Evolutionary conservation across 2,797 vertebrate genomes (phyloP), one percentile per base, ranked within the genome.

Genomic region (Microctenopoma lineatum): DNA sequence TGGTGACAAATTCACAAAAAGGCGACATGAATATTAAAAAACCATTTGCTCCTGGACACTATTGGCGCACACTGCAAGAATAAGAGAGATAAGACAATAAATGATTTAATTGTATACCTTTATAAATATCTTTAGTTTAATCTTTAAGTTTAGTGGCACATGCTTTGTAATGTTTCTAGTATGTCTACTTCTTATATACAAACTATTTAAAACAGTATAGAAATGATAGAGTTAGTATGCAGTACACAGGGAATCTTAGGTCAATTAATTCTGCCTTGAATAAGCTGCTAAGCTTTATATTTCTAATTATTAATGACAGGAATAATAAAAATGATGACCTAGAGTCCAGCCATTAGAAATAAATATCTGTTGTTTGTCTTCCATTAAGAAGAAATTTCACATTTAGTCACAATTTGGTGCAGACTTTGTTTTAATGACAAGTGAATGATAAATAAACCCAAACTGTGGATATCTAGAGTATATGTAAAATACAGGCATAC

Each of bases 301-400:
- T 81, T 70, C 21, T 34, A 66, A 46, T 51, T 58, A n/a, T 34
- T 34, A 34, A 34, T 34, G 29, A 71, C 55, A n/a, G 66, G 7
- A 25, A 54, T 39, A 70, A 50, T 53, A n/a, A 44, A 29, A 60
- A 25, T 12, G 7, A 66, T 65, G 11, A 29, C 27, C n/a, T 59
- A 36, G 42, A 18, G 21, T 53, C 11, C 7, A 58, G 45, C 14
- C 48, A 64, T 71, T 53, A 72, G 7, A 80, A 75, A 79, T 34
- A 47, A 70, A 66, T 59, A 9, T 46, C 64, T 21, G 21, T 21
- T 21, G 21, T 21, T 59, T 46, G 54, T 60, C 38, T 38, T 13
- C 25, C 32, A 60, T 42, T 46, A 41, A 42, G 70, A 71, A 48
- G 29, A 61, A 44, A 77, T 78, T 48, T 72, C n/a, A 46, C 62